Percentiles rank a stretch among this genome's conserved stretches.
These are phyloP conservation scores for Laothoe populi DNA, from an alignment of 2,888 invertebrate genomes.

Conservation along the genomic window DNA sequence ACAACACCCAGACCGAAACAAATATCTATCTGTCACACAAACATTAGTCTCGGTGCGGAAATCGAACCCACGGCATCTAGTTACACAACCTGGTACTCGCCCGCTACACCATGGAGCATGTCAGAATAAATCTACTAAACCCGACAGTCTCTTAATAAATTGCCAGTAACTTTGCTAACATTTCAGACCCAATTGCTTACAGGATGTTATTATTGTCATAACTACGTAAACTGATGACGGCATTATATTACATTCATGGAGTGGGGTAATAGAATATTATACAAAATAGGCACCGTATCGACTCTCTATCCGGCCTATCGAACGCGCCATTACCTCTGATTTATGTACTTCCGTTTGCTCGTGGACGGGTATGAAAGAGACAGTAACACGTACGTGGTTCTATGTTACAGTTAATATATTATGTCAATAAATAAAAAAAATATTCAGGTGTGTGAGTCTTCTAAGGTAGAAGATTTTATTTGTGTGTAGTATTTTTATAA, in stretches of 20 bases:
- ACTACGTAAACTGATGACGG: constrained; percentile 26
- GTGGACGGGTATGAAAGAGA: constrained; percentile 7
- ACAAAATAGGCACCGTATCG: constrained; percentile 35
- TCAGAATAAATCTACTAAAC: no score
- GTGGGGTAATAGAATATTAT: constrained; percentile 40
- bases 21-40: no score
- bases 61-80: no score
- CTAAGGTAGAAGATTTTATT: no score
- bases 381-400: background rate
- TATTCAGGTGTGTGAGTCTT: no score
- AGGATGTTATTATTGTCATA: constrained; percentile 33
- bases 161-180: background rate
- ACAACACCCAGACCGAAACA: no score
- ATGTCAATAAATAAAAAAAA: background rate
- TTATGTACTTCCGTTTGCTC: constrained; percentile 37
- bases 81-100: no score
- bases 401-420: no score
- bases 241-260: constrained; percentile 35
- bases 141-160: background rate
- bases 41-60: no score
- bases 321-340: constrained; percentile 46
- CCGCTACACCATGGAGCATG: no score
- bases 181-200: constrained; percentile 8
- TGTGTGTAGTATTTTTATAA: no score
- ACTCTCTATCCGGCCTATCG: constrained; percentile 35